Evolutionary conservation across 1,140 invertebrate species (phyloP).

Genomic region (Phymorhynchus buccinoides): DNA sequence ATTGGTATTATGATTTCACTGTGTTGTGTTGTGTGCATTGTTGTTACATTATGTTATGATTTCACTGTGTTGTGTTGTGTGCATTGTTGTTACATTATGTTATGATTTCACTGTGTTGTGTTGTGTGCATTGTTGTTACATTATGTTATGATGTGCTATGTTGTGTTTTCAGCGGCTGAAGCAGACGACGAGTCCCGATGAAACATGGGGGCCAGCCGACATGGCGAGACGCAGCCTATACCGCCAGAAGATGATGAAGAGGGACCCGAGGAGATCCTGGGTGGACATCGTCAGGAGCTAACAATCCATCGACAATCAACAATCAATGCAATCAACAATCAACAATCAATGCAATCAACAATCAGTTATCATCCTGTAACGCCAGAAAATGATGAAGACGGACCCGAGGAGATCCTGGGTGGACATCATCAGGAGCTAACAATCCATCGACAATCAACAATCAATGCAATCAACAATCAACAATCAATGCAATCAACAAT

Average conservation of each 20-base stretch:
- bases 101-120: no score
- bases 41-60: no score
- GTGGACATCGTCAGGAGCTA: conserved; percentile 12
- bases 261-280: neutral
- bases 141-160: no score
- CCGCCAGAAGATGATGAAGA: conserved; percentile 3
- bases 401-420: neutral
- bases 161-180: conserved; percentile 3
- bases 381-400: neutral
- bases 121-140: neutral
- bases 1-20: no score
- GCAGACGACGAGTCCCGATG: conserved; percentile 19
- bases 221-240: neutral
- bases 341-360: neutral
- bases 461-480: neutral
- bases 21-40: no score
- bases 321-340: neutral
- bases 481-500: neutral
- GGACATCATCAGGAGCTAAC: neutral
- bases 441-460: neutral
- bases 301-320: neutral
- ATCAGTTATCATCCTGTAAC: neutral
- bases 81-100: no score
- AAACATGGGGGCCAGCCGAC: conserved; percentile 3
- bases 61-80: no score